Base-by-base conservation (phyloP, 2,797 vertebrate species). In the Balearica regulorum region DNA sequence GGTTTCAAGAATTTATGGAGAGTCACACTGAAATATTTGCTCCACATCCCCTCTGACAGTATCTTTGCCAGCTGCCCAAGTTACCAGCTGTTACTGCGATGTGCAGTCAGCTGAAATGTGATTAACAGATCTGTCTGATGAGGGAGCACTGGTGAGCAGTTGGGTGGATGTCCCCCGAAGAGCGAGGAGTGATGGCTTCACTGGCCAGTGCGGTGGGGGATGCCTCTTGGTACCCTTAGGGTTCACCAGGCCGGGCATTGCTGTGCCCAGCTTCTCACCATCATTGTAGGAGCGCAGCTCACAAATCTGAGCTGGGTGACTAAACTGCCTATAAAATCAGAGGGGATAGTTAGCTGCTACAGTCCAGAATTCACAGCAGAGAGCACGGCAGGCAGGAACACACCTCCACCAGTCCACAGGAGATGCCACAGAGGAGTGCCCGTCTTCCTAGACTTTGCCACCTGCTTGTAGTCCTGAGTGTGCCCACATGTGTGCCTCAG, bases 401-500 rank as follows among this genome's bases (percentile, higher is more conserved):
- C 16, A 29, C 19, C 16, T 65, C 62, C 18, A 20, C 18, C 44
- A 55, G 6, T 60, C 44, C 22, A 4, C 8, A 54, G 77, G 53
- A 75, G 43, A 65, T n/a, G 35, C 13, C 19, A 55, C 53, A 68
- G 26, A 37, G 46, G 48, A 64, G 22, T 44, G 12, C 18, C 33
- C 1, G 0, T 78, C 41, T 64, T 25, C 62, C 55, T 16, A 48
- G n/a, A 37, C 3, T 28, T 37, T 9, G 49, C 25, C 35, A 65
- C 39, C 13, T 86, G 5, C 21, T 37, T 28, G 61, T 43, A 66
- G 55, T 53, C 16, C 44, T 37, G 11, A 37, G 25, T 5, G 26
- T 66, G 39, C 44, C 35, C 35, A 19, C 0, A 0, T 37, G 43
- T 1, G 1, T 48, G 29, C 26, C 44, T 73, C 8, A 1, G 44